A percentile compares a stretch with the other conserved stretches of the same genome.
phyloP scores from a whole-genome alignment of 1,140 invertebrate species.

The Drosophila aff. region DNA sequence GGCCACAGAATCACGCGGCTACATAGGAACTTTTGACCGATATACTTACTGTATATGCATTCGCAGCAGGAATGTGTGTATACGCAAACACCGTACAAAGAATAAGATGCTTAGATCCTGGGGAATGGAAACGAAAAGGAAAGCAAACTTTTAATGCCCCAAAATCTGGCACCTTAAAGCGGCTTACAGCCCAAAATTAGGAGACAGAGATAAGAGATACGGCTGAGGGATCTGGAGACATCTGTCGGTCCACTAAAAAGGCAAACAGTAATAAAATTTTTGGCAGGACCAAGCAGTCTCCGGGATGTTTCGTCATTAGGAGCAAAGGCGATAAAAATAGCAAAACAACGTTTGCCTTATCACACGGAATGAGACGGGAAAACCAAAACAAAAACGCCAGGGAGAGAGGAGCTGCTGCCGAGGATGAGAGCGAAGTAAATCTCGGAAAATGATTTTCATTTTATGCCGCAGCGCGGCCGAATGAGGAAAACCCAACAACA shows the following conservation, averaged over 20 bases:
- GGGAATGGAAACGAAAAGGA: constrained; percentile 20
- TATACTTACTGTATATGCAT: constrained; percentile 27
- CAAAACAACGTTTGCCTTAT: constrained; percentile 46
- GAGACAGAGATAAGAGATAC: constrained; percentile 48
- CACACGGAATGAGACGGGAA: constrained; percentile 17
- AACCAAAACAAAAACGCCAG: constrained; percentile 16
- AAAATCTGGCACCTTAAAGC: constrained; percentile 64
- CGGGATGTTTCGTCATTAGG: constrained; percentile 68
- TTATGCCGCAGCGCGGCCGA: constrained; percentile 47
- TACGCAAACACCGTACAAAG: background rate
- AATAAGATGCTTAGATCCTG: background rate
- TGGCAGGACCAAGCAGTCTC: constrained; percentile 12
- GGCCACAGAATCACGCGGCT: background rate
- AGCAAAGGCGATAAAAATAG: constrained; percentile 69
- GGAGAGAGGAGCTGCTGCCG: constrained; percentile 1
- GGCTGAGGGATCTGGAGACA: constrained; percentile 27
- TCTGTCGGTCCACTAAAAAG: constrained; percentile 72
- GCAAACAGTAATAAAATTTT: constrained; percentile 75
- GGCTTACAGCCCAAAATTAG: constrained; percentile 67
- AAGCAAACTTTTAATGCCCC: constrained; percentile 50
- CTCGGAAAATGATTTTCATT: constrained; percentile 49
- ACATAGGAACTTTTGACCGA: constrained; percentile 66
- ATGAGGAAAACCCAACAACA: constrained; percentile 19
- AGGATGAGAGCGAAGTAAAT: constrained; percentile 34
- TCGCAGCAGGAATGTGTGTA: background rate